Base-by-base conservation (phyloP, 2,888 invertebrate genomes). In the Lepidocyrtoides sp. region DNA sequence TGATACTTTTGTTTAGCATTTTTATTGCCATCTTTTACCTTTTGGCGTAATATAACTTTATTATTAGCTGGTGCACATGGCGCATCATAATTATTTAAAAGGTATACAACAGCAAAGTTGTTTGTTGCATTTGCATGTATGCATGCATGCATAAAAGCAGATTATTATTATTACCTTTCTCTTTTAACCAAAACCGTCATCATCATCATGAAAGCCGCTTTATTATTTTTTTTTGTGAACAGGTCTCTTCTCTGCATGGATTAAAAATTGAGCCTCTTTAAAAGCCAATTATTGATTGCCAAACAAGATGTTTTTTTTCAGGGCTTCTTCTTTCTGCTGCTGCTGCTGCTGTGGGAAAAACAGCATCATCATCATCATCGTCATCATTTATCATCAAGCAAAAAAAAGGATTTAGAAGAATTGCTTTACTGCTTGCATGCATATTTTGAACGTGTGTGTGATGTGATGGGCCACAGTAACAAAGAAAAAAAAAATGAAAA, bases 1-100 rank as follows among this genome's bases (percentile, higher is more conserved):
- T 20, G 23, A 23, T 36, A 5, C 36, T 36, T 44, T 44, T 44
- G 8, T 44, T 8, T 12, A 14, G 12, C 14, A 3, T 36, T 36
- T 79, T 48, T 75, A 51, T 57, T 79, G 54, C 79, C 79, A 54
- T 79, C n/a, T 60, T 60, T 79, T 79, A 54, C 79, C 81, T 81
- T 29, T 81, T 81, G 79, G 79, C 79, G 36, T 44, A 23, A 14
- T 17, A 14, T 51, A 54, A 54, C 4, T 44, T 17, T 54, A 51
- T 14, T 4, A 14, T 54, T 54, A 3, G 4, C 60, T 60, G 20
- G 57, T 20, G 17, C 57, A 20, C 14, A 57, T 57, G 20, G 14
- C 57, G 23, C 20, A 54, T 17, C 17, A 17, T 54, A 54, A 17
- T 54, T 17, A 54, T 54, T 54, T 20, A 54, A 54, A 54, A 14